These are phyloP conservation scores for Spongilla lacustris DNA, from an alignment of 37 sponge, comb jelly and placozoan species.

Conservation along the genomic window DNA sequence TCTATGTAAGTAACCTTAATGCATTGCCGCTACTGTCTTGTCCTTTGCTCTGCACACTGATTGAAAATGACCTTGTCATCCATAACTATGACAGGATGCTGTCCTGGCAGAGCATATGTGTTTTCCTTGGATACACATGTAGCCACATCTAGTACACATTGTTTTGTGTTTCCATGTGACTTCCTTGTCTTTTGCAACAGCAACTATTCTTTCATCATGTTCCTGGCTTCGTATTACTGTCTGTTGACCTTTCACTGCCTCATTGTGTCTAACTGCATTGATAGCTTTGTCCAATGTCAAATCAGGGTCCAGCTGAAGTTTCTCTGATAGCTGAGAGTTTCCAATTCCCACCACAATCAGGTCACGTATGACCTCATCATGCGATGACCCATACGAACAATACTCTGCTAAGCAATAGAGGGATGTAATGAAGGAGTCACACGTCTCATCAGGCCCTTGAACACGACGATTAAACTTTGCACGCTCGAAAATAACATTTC, in stretches of 20 bases:
- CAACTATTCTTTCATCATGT: neutral
- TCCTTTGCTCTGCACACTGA: neutral
- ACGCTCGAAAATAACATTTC: no score
- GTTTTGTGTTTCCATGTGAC: neutral
- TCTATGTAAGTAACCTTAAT: neutral
- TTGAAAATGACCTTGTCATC: neutral
- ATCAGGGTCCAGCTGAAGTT: slow-evolving; percentile 5
- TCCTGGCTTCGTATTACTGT: no score
- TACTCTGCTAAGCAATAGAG: no score
- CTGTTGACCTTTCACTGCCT: no score
- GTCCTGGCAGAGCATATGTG: neutral
- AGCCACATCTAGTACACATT: neutral
- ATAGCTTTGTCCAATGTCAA: no score
- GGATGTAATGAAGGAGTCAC: no score
- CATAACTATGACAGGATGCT: neutral
- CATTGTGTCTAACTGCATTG: no score
- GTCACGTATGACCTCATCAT: neutral
- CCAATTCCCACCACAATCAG: slow-evolving; percentile 4
- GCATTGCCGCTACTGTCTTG: no score
- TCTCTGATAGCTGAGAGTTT: neutral
- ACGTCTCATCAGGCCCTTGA: no score
- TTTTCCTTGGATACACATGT: neutral
- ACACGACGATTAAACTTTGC: no score
- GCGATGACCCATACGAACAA: neutral
- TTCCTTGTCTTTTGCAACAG: neutral